These are phyloP conservation scores for Brachionus rotundiformis DNA, from an alignment of 1,140 invertebrate genomes.

Conservation along the genomic window DNA sequence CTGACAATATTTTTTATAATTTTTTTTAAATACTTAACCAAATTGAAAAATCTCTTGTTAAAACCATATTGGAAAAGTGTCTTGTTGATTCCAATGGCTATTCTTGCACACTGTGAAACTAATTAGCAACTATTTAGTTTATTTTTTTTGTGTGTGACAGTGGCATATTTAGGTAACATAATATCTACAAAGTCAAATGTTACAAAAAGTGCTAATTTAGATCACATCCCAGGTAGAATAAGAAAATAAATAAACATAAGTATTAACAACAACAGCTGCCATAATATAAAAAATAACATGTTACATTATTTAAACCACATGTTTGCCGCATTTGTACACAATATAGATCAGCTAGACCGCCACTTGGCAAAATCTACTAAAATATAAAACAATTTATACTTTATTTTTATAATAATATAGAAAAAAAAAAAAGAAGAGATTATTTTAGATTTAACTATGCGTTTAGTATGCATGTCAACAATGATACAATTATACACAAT, in stretches of 20 bases:
- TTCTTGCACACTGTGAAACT: background rate
- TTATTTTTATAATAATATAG: background rate
- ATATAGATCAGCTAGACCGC: too few species aligned
- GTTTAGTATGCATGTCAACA: background rate
- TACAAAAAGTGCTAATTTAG: constrained; percentile 15
- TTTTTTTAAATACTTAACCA: too few species aligned
- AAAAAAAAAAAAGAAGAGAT: too few species aligned
- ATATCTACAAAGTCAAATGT: constrained; percentile 2
- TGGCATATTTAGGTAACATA: background rate
- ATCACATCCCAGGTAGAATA: background rate
- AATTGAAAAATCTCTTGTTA: too few species aligned
- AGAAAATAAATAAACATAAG: constrained; percentile 11
- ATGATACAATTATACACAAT: background rate
- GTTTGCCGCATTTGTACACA: background rate
- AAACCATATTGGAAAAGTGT: too few species aligned
- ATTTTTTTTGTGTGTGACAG: background rate
- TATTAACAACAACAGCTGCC: background rate
- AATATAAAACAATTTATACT: too few species aligned
- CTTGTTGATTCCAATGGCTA: too few species aligned
- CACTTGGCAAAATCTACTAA: too few species aligned
- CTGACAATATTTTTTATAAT: too few species aligned
- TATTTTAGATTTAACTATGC: constrained; percentile 1
- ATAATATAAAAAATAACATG: background rate
- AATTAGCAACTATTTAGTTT: background rate
- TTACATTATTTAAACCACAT: constrained; percentile 16